phyloP scores from a whole-genome alignment of 2,113 vertebrate species.

The Gobio gobio region DNA sequence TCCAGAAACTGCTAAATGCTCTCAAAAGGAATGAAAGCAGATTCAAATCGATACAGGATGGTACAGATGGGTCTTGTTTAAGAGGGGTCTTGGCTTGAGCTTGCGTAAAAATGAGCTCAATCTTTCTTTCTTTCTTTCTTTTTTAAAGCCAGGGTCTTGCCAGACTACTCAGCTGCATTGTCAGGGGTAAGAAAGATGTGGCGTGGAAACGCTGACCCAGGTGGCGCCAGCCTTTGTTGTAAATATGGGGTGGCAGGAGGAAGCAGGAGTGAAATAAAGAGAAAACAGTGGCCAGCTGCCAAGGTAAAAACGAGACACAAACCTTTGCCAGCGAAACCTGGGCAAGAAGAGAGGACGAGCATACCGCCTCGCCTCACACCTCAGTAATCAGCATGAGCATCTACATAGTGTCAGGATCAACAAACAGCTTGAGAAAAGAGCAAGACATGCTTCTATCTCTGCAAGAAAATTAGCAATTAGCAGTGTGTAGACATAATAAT shows the following conservation, averaged over 20 bases:
- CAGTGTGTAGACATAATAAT: conserved; percentile 18
- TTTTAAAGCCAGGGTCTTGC: conserved; percentile 1
- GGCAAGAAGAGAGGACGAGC: neutral
- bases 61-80: neutral
- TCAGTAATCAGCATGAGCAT: conserved; percentile 36
- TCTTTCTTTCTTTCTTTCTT: neutral
- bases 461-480: conserved; percentile 21
- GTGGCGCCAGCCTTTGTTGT: conserved; percentile 51
- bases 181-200: conserved; percentile 44
- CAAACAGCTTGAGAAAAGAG: conserved; percentile 27
- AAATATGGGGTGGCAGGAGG: conserved; percentile 54
- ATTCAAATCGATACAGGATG: conserved; percentile 1
- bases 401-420: conserved; percentile 40
- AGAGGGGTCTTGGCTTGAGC: conserved; percentile 65
- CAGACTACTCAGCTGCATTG: conserved; percentile 31
- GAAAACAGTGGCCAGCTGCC: conserved; percentile 43
- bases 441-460: neutral
- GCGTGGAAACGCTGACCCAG: conserved; percentile 43
- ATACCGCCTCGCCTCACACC: conserved; percentile 41
- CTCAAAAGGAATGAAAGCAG: conserved; percentile 16
- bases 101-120: conserved; percentile 64
- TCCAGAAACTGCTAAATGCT: neutral
- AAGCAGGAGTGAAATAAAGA: neutral
- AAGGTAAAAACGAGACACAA: conserved; percentile 50
- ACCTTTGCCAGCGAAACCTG: conserved; percentile 47